Evolutionary conservation across 2,113 vertebrate species (phyloP).

Genomic region (Dicaeum eximium): DNA sequence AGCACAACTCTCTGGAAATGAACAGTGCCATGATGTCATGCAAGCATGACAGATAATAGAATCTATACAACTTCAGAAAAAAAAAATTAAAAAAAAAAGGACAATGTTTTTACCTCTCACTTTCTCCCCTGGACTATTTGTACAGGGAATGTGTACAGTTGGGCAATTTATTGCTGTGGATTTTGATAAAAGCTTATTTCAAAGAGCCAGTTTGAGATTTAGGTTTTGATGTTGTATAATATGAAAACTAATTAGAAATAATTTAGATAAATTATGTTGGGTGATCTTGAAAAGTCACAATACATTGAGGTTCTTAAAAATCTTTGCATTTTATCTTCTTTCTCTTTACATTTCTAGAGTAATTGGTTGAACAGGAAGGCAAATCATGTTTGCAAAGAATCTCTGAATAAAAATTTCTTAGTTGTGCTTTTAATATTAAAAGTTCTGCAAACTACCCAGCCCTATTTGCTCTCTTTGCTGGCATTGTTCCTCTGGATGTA

Average conservation of each 20-base stretch:
- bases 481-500: neutral
- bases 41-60: neutral
- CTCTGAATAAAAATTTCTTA: neutral
- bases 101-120: rapidly evolving
- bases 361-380: neutral
- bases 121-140: neutral
- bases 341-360: neutral
- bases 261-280: neutral
- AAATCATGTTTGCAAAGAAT: neutral
- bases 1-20: neutral
- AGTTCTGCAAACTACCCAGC: neutral
- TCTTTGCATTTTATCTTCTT: neutral
- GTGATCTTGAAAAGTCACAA: neutral
- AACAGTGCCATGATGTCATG: neutral
- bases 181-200: neutral
- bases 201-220: neutral
- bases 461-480: neutral
- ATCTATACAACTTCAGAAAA: neutral
- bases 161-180: neutral
- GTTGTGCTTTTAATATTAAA: neutral
- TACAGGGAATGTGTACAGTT: neutral
- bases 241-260: neutral
- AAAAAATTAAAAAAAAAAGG: neutral
- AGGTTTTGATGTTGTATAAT: neutral
- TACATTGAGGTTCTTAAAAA: neutral